phyloP scores from a whole-genome alignment of 2,113 vertebrate genomes.

The Heterocephalus glaber region DNA sequence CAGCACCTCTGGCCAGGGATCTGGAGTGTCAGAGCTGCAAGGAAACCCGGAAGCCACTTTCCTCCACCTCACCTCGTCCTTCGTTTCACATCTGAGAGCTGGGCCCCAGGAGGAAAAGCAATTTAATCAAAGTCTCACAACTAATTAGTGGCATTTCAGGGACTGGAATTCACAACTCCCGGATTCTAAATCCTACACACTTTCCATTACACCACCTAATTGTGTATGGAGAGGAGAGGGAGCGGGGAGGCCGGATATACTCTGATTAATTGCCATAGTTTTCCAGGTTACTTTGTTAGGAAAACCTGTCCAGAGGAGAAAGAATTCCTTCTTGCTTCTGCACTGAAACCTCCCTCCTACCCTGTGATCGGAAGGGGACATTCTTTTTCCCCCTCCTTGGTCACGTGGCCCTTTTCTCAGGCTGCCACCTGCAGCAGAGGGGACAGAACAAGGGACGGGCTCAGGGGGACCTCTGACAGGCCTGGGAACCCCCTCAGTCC shows the following conservation, averaged over 20 bases:
- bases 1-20: neutral
- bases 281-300: constrained; percentile 80
- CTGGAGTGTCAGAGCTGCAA: constrained; percentile 21
- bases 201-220: constrained; percentile 82
- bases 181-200: constrained; percentile 60
- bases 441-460: constrained; percentile 9
- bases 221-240: constrained; percentile 70
- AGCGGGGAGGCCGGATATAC: constrained; percentile 77
- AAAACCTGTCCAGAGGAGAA: constrained; percentile 69
- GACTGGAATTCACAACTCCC: constrained; percentile 61
- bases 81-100: constrained; percentile 46
- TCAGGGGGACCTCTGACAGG: constrained; percentile 13
- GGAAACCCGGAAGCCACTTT: constrained; percentile 39
- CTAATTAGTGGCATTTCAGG: constrained; percentile 42
- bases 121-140: constrained; percentile 60
- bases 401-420: neutral
- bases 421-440: constrained; percentile 60
- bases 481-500: constrained; percentile 51
- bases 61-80: neutral
- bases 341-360: constrained; percentile 23
- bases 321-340: constrained; percentile 35
- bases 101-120: constrained; percentile 62
- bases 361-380: neutral
- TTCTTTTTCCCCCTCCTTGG: neutral
- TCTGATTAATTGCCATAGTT: constrained; percentile 74